Conservation (phyloP, 2,113 vertebrate species). For the Lepisosteus osseus region DNA sequence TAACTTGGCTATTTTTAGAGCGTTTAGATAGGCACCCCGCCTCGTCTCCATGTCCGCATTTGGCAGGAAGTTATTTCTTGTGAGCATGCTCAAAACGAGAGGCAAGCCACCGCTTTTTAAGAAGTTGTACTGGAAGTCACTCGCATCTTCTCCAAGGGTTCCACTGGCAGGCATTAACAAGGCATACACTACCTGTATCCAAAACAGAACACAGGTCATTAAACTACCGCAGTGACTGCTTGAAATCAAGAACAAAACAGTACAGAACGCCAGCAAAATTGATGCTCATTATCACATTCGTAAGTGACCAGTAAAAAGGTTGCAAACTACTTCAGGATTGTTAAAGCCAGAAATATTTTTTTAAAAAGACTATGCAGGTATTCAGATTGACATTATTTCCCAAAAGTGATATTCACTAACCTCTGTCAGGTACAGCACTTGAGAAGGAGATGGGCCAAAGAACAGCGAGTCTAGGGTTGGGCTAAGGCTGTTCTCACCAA, state of each 20-base stretch:
- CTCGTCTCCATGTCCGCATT: slow-evolving; percentile 98
- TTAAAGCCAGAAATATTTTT: too few species aligned
- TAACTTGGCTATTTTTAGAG: slow-evolving; percentile 96
- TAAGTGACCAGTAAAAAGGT: too few species aligned
- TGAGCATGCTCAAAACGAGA: slow-evolving; percentile 95
- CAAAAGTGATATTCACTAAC: slow-evolving; percentile 56
- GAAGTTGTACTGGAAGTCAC: slow-evolving; percentile 97
- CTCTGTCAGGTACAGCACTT: slow-evolving; percentile 98
- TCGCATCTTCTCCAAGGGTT: slow-evolving; percentile 93
- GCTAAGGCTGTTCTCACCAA: slow-evolving; percentile 96
- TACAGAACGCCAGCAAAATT: too few species aligned
- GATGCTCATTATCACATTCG: too few species aligned
- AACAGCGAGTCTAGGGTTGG: slow-evolving; percentile 94
- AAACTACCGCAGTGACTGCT: too few species aligned
- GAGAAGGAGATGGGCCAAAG: slow-evolving; percentile 95
- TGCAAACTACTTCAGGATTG: too few species aligned
- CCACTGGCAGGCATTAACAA: slow-evolving; percentile 98
- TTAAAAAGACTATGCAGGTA: too few species aligned
- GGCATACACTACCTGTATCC: slow-evolving; percentile 89
- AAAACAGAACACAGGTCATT: too few species aligned
- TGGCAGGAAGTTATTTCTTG: slow-evolving; percentile 97
- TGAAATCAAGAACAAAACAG: too few species aligned
- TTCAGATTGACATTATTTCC: too few species aligned
- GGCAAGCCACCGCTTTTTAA: slow-evolving; percentile 94
- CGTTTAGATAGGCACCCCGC: slow-evolving; percentile 94